These are phyloP conservation scores for Phrixothrix hirtus DNA, from an alignment of 2,888 invertebrate species.

Conservation along the genomic window DNA sequence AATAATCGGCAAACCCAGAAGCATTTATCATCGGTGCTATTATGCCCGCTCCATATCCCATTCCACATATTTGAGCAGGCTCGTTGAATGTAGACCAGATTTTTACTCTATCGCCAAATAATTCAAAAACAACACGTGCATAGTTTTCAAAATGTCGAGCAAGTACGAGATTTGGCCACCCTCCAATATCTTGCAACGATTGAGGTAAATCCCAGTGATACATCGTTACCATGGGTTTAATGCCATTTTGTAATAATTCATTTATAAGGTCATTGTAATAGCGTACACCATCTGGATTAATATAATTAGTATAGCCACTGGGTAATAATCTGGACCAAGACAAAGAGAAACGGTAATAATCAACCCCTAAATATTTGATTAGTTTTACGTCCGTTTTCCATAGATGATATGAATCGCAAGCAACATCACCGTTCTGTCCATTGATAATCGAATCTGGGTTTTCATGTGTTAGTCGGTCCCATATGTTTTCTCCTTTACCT, in stretches of 20 bases:
- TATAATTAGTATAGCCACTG: slow-evolving; percentile 55
- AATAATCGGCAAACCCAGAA: no score
- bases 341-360: no score
- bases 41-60: slow-evolving; percentile 58
- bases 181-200: slow-evolving; percentile 47
- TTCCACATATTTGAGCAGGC: slow-evolving; percentile 63
- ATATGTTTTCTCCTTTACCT: slow-evolving; percentile 65
- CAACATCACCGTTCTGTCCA: slow-evolving; percentile 62
- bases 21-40: slow-evolving; percentile 62
- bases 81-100: slow-evolving; percentile 79
- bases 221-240: no score
- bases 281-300: no score
- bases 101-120: slow-evolving; percentile 64
- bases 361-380: slow-evolving; percentile 59
- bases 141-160: slow-evolving; percentile 57
- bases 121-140: slow-evolving; percentile 60
- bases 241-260: slow-evolving; percentile 57
- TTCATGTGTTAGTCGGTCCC: slow-evolving; percentile 65
- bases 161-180: slow-evolving; percentile 1
- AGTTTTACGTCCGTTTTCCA: slow-evolving; percentile 63
- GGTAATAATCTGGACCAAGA: slow-evolving; percentile 70
- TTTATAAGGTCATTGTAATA: slow-evolving; percentile 61
- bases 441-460: slow-evolving; percentile 59
- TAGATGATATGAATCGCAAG: slow-evolving; percentile 66
- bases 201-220: slow-evolving; percentile 69